Evolutionary conservation across 2,797 vertebrate genomes (phyloP).

Genomic region (Ptychadena robeensis): DNA sequence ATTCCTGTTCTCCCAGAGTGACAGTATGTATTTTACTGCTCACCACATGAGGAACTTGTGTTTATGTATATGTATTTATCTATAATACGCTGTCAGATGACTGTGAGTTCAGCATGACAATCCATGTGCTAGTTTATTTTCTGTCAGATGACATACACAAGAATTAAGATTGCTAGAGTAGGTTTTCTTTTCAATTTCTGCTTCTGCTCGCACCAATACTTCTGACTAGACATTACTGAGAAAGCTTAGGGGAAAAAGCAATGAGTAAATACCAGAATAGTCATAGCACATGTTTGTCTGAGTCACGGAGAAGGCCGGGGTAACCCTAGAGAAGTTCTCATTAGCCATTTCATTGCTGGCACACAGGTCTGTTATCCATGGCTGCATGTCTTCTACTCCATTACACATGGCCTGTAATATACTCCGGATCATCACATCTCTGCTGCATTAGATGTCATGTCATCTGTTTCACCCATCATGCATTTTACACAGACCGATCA

Average conservation of each 20-base stretch:
- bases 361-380: background rate
- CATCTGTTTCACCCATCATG: background rate
- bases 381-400: background rate
- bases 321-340: background rate
- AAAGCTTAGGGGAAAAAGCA: background rate
- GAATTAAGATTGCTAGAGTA: background rate
- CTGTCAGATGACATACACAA: background rate
- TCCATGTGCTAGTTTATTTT: background rate
- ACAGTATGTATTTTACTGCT: background rate
- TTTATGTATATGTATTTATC: background rate
- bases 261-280: background rate
- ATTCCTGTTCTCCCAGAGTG: too few species aligned
- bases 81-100: background rate
- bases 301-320: background rate
- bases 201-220: background rate
- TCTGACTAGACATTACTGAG: background rate
- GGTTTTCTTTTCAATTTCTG: too few species aligned
- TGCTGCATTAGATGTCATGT: conserved; percentile 4
- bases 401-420: background rate
- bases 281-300: conserved; percentile 27
- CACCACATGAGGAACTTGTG: background rate
- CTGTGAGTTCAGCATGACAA: background rate
- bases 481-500: conserved; percentile 8
- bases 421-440: background rate
- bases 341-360: background rate